Evolutionary conservation across 1,140 invertebrate genomes (phyloP), one percentile per base, ranked within the genome.

Genomic region (Drosophila nigromelanica): DNA sequence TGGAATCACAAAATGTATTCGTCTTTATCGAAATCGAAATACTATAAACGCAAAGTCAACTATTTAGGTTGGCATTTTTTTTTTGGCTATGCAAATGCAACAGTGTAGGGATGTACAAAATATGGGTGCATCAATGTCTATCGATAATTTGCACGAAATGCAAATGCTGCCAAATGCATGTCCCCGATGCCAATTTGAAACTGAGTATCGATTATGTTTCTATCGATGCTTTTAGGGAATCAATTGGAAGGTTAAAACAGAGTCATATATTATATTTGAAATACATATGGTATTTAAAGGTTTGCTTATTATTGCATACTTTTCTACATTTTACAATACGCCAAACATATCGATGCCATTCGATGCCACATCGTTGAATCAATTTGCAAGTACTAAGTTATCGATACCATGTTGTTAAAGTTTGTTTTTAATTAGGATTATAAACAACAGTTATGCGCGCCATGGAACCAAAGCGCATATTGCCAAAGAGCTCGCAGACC

Each of bases 31-130:
- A 71, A 71, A 62, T 79, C 56, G 59, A 66, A 55, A 48, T 72
- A 68, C 42, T 68, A 73, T 48, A 60, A 68, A 48, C 50, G 63
- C 48, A 61, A 56, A 64, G 60, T 64, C 79, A 61, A 82, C 79
- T 77, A 81, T 75, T 81, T 78, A 73, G 80, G 70, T 83, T 81
- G 80, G 79, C 79, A 75, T 55, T 39, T 45, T 33, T 42, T 33
- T 51, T 59, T 50, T 48, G 63, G 70, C 54, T 70, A 67, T 81
- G 79, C 79, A 74, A 81, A 78, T 81, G 78, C 78, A 81, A 74
- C 69, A 81, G 69, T 81, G 69, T 81, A 76, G 67, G 68, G 48
- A 50, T 48, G 52, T 59, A 39, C 33, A 64, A 72, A 52, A 56
- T 58, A 58, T 67, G 45, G 61, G 68, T 71, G 69, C 69, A 71